Percentiles rank a stretch among this genome's conserved stretches.
Conservation (phyloP, 1,140 invertebrate genomes). For the Ostrea edulis region DNA sequence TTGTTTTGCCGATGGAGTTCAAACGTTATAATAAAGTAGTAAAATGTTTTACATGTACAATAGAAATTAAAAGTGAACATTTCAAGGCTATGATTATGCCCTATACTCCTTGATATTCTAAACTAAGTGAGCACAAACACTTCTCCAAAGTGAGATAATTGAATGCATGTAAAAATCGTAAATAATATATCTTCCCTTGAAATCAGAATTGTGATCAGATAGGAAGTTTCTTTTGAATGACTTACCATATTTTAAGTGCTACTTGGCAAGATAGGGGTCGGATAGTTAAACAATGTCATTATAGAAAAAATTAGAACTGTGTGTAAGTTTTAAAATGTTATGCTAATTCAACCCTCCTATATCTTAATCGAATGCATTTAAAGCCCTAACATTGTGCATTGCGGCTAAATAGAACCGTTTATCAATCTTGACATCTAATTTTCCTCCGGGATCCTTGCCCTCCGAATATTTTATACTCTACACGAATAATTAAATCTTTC, state of each 20-base stretch:
- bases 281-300: not conserved
- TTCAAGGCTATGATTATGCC: too few relatives aligned
- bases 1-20: not conserved
- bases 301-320: slow-evolving; percentile 7
- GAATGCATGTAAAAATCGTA: not conserved
- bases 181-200: not conserved
- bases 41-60: too few relatives aligned
- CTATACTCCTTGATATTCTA: too few relatives aligned
- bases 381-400: slow-evolving; percentile 16
- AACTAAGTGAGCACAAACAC: not conserved
- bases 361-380: slow-evolving; percentile 31
- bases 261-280: not conserved
- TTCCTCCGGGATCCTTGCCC: not conserved
- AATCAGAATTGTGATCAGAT: slow-evolving; percentile 20
- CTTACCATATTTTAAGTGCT: not conserved
- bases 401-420: slow-evolving; percentile 3
- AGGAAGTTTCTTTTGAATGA: not conserved
- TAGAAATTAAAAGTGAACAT: too few relatives aligned
- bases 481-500: not conserved
- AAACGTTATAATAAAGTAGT: too few relatives aligned
- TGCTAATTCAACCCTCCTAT: not conserved
- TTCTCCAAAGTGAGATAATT: not conserved
- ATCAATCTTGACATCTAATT: slow-evolving; percentile 27
- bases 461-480: not conserved
- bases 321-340: slow-evolving; percentile 1